Evolutionary conservation across 2,113 vertebrate genomes (phyloP).

Genomic region (Siphamia tubifer): DNA sequence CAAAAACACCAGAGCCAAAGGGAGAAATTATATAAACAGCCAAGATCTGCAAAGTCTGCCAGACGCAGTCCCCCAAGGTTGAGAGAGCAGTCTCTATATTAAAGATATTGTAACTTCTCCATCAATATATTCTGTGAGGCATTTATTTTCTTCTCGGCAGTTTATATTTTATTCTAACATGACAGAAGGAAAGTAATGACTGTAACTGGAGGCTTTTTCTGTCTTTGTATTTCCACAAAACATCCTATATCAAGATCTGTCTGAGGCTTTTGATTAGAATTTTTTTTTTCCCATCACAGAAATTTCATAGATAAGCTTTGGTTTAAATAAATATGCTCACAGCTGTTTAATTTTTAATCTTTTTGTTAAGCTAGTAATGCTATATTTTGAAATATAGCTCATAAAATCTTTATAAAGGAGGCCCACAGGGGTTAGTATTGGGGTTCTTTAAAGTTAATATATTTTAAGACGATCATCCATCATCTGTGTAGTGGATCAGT

Average conservation of each 20-base stretch:
- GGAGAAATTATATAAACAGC: slow-evolving; percentile 30
- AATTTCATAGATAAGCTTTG: not conserved
- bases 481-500: too few species aligned
- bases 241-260: not conserved
- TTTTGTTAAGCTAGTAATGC: not conserved
- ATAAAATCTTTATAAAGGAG: not conserved
- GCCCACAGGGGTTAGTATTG: not conserved
- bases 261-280: slow-evolving; percentile 9
- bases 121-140: not conserved
- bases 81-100: not conserved
- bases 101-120: not conserved
- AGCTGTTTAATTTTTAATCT: not conserved
- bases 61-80: not conserved
- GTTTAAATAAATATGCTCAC: not conserved
- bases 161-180: slow-evolving; percentile 23
- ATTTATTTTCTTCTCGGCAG: not conserved
- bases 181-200: slow-evolving; percentile 8
- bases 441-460: too few species aligned
- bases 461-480: too few species aligned
- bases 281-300: not conserved
- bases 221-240: slow-evolving; percentile 1
- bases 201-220: slow-evolving; percentile 1
- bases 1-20: slow-evolving; percentile 23
- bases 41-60: slow-evolving; percentile 11
- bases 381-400: not conserved